Evolutionary conservation across 2,797 vertebrate species (phyloP).

Genomic region (Glyptemys insculpta): DNA sequence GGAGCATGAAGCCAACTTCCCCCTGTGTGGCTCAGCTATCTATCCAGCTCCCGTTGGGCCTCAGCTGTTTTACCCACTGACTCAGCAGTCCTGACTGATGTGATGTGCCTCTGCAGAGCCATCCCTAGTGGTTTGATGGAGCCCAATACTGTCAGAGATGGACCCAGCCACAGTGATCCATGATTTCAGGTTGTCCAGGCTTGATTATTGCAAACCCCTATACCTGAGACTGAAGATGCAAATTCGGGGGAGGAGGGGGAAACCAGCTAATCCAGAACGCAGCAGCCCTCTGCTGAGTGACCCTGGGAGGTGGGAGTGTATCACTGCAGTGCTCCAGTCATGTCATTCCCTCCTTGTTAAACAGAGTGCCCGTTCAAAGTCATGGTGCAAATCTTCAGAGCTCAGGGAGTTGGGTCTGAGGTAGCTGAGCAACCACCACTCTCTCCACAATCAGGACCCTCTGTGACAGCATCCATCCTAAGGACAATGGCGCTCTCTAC

Average conservation of each 20-base stretch:
- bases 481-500: not conserved
- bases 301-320: not conserved
- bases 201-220: not conserved
- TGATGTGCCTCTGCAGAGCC: not conserved
- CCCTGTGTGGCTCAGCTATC: constrained; percentile 33
- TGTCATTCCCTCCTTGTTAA: not conserved
- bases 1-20: constrained; percentile 25
- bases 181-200: not conserved
- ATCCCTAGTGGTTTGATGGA: not conserved
- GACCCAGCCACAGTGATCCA: not conserved
- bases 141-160: not conserved
- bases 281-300: not conserved
- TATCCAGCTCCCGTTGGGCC: not conserved
- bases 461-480: no score
- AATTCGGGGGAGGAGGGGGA: no score
- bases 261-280: not conserved
- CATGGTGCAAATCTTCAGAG: not conserved
- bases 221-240: not conserved
- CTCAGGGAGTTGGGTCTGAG: not conserved
- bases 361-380: not conserved
- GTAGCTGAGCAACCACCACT: not conserved
- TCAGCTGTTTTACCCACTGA: constrained; percentile 46
- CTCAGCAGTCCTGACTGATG: constrained; percentile 24
- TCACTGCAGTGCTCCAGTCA: not conserved
- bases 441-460: not conserved